Evolutionary conservation across 1,140 invertebrate species (phyloP).

Genomic region (Steinernema khuongi): DNA sequence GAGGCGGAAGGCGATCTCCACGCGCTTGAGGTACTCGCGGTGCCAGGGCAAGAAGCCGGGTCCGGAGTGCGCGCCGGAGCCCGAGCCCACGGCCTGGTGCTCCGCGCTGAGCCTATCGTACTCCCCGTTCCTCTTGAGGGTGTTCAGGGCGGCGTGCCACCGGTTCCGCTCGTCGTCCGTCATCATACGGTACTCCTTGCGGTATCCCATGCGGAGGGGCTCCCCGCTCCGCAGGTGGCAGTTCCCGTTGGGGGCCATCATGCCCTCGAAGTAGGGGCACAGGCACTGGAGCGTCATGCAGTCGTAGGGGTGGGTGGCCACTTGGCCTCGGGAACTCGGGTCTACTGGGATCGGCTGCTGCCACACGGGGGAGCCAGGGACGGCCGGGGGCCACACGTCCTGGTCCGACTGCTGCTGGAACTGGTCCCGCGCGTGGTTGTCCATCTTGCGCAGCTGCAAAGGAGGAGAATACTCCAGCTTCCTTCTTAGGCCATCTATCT

Average conservation of each 20-base stretch:
- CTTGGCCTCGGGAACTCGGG: conserved; percentile 44
- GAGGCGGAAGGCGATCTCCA: conserved; percentile 55
- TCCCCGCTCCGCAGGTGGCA: conserved; percentile 39
- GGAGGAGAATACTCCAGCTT: neutral
- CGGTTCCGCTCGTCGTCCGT: conserved; percentile 57
- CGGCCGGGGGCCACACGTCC: conserved; percentile 37
- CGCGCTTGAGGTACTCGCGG: conserved; percentile 50
- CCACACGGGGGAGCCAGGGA: conserved; percentile 51
- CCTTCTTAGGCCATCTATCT: neutral
- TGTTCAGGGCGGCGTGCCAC: conserved; percentile 59
- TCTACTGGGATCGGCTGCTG: conserved; percentile 51
- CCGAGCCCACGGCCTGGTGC: conserved; percentile 49
- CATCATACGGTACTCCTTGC: conserved; percentile 61
- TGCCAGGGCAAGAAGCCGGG: conserved; percentile 56
- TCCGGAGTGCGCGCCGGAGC: conserved; percentile 49
- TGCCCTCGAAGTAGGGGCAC: conserved; percentile 54
- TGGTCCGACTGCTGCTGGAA: conserved; percentile 23
- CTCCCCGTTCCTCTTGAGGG: conserved; percentile 59
- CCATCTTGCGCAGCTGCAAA: conserved; percentile 43
- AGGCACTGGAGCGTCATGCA: conserved; percentile 57
- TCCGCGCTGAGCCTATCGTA: conserved; percentile 45
- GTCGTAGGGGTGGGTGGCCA: conserved; percentile 56
- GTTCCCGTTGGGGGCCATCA: conserved; percentile 44
- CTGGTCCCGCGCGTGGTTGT: conserved; percentile 35
- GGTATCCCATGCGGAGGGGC: conserved; percentile 49